Evolutionary conservation across 2,888 invertebrate genomes (phyloP), one percentile per base, ranked within the genome.

Genomic region (Itoplectis maculator): DNA sequence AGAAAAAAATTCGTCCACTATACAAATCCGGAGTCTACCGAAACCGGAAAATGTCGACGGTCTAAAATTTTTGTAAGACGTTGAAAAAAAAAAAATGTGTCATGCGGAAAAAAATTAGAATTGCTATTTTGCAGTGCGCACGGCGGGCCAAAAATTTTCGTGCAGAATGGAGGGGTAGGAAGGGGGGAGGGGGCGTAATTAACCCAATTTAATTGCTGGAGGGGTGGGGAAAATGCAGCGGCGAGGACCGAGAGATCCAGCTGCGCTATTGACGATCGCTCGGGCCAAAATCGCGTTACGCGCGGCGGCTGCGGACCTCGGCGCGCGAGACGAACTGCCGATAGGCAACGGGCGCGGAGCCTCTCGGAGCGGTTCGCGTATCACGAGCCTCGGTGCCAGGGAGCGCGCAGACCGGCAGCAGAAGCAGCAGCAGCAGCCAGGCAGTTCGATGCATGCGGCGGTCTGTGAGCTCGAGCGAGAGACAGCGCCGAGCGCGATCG

Each of bases 401-500:
- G 23, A 47, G 15, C 15, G 8, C 9, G n/a, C n/a, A n/a, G n/a
- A n/a, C n/a, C n/a, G n/a, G n/a, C n/a, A n/a, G n/a, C n/a, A 37
- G 68, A 15, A 51, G 51, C 29, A 37, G 65, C 5, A 11, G 65
- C 45, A 65, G 65, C 45, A 65, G 63, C 47, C 18, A n/a, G n/a
- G 70, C 61, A 54, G 72, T 72, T 72, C 54, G 37, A 47, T 78
- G 70, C 61, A 69, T 23, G 69, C 70, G 18, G 69, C 70, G 18
- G 63, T 45, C 42, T 73, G 72, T 73, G 49, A 65, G 70, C 63
- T 79, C 40, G 61, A 59, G 49, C 66, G 73, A n/a, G n/a, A n/a
- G n/a, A n/a, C n/a, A n/a, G n/a, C n/a, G n/a, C n/a, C n/a, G n/a
- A 66, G 68, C 73, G 73, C 73, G 73, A 79, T 73, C 73, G 79